phyloP scores from a whole-genome alignment of 2,797 vertebrate genomes.

The Clarias platycephalus region DNA sequence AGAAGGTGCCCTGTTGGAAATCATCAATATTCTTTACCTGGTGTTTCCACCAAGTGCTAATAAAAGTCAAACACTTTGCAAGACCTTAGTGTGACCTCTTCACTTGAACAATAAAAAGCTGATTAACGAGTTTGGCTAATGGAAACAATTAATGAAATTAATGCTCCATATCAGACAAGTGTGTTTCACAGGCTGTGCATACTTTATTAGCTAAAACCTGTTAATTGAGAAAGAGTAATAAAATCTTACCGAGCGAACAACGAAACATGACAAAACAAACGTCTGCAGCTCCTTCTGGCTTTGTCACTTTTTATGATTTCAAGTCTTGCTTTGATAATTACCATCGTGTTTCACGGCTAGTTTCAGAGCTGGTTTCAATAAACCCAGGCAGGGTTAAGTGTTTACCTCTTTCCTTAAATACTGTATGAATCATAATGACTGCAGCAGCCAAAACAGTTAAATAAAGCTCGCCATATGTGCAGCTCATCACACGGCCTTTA shows the following conservation, averaged over 20 bases:
- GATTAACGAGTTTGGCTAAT: constrained; percentile 62
- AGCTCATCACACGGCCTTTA: constrained; percentile 29
- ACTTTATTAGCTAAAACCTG: constrained; percentile 55
- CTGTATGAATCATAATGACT: constrained; percentile 68
- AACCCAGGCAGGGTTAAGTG: constrained; percentile 67
- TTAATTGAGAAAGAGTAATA: constrained; percentile 65
- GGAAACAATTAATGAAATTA: constrained; percentile 65
- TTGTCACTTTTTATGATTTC: constrained; percentile 67
- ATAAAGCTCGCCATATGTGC: constrained; percentile 19
- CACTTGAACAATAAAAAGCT: constrained; percentile 56
- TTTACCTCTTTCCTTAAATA: constrained; percentile 62
- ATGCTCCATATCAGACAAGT: constrained; percentile 60
- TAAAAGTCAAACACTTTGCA: constrained; percentile 47
- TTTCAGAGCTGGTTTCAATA: constrained; percentile 73
- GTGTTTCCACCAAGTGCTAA: constrained; percentile 32
- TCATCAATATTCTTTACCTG: background rate
- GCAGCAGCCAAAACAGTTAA: constrained; percentile 29
- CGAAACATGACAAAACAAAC: constrained; percentile 67
- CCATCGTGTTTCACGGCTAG: constrained; percentile 74
- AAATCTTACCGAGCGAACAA: constrained; percentile 54
- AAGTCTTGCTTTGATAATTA: constrained; percentile 71
- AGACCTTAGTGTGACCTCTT: constrained; percentile 54
- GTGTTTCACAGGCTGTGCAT: constrained; percentile 58
- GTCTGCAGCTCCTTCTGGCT: constrained; percentile 59
- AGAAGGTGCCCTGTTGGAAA: background rate